Conservation (phyloP, 1,140 invertebrate genomes). For the Ectropis grisescens region DNA sequence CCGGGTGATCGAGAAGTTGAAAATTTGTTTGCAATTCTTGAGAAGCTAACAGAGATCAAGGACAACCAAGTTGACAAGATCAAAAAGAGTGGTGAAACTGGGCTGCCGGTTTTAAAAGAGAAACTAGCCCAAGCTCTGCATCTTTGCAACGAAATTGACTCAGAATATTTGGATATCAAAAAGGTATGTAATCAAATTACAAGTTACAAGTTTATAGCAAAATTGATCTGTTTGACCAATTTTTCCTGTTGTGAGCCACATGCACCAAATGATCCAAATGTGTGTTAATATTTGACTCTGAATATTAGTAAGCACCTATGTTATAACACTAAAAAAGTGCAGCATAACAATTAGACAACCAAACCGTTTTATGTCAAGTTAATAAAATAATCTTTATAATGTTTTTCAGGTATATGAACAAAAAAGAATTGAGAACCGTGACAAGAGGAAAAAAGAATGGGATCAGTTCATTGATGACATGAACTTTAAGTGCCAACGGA, state of each 20-base stretch:
- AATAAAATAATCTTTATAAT: no score
- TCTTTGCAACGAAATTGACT: conserved; percentile 71
- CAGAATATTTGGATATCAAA: conserved; percentile 30
- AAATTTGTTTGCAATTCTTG: conserved; percentile 81
- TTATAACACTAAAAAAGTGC: no score
- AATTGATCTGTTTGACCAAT: no score
- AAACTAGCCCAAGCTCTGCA: conserved; percentile 77
- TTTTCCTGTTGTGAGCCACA: no score
- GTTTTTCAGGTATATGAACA: conserved; percentile 50
- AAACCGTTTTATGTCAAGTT: no score
- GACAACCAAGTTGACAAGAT: conserved; percentile 78
- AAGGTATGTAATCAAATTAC: no score
- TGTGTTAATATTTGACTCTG: no score
- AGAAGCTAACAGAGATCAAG: conserved; percentile 82
- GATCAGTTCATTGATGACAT: conserved; percentile 83
- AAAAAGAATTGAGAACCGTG: conserved; percentile 70
- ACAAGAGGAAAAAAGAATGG: conserved; percentile 76
- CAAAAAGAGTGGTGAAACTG: conserved; percentile 71
- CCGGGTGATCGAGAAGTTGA: conserved; percentile 84
- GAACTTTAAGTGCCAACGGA: conserved; percentile 77
- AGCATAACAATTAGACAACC: no score
- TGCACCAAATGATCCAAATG: no score
- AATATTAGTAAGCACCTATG: no score
- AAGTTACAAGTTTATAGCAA: no score
- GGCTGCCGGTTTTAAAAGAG: conserved; percentile 75